Conservation (phyloP, 2,888 invertebrate genomes). For the Mesodorylaimus sp. region DNA sequence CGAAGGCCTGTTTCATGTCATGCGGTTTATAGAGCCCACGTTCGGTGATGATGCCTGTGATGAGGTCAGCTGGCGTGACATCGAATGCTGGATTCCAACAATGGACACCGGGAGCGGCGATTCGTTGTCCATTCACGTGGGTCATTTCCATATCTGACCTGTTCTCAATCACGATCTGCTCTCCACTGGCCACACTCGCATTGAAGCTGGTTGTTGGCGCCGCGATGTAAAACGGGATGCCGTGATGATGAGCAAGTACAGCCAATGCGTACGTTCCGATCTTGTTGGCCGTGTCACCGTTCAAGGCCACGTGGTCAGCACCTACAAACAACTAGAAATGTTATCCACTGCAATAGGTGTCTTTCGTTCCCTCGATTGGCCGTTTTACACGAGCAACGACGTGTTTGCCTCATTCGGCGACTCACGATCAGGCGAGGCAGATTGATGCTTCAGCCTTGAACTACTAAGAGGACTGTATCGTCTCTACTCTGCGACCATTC, state of each 20-base stretch:
- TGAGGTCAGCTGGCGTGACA: conserved; percentile 76
- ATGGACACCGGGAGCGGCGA: conserved; percentile 47
- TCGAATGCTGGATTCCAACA: conserved; percentile 99
- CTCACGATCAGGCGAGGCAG: too few species aligned
- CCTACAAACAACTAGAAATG: conserved; percentile 14
- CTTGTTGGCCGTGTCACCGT: conserved; percentile 97
- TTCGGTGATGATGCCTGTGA: conserved; percentile 77
- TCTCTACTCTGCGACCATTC: too few species aligned
- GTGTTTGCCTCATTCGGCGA: too few species aligned
- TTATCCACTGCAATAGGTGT: not conserved
- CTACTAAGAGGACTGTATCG: too few species aligned
- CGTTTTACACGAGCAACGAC: too few species aligned
- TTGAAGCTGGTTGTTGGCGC: conserved; percentile 80
- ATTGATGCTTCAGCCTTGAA: too few species aligned
- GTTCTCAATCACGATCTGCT: conserved; percentile 78
- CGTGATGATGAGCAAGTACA: conserved; percentile 68
- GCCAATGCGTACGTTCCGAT: conserved; percentile 60
- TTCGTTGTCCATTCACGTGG: conserved; percentile 51
- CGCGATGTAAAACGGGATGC: conserved; percentile 82
- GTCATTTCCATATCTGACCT: conserved; percentile 78
- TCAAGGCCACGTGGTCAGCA: conserved; percentile 81
- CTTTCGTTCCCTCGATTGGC: too few species aligned
- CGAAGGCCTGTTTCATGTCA: too few species aligned
- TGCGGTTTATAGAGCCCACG: conserved; percentile 53
- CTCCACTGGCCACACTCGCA: conserved; percentile 53